A percentile compares a stretch with the other conserved stretches of the same genome.
Conservation (phyloP, 1,140 invertebrate species). For the Anastrepha ludens region DNA sequence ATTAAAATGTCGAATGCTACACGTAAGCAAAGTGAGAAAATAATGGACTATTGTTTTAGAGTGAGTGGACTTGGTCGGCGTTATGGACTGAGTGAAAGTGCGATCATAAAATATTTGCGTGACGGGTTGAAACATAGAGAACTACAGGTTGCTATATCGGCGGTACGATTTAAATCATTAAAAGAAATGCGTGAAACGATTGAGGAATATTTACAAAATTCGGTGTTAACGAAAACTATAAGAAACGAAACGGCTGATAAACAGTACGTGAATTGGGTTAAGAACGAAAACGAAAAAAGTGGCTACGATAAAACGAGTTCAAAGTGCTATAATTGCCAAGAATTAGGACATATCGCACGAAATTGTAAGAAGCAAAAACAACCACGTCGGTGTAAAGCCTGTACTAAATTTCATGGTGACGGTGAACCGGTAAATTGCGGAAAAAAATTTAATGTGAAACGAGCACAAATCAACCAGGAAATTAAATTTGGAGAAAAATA, state of each 20-base stretch:
- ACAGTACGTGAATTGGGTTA: not conserved
- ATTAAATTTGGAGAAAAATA: no score
- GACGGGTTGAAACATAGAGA: slow-evolving; percentile 53
- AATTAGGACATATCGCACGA: not conserved
- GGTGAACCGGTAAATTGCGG: no score
- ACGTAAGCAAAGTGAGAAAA: slow-evolving; percentile 11
- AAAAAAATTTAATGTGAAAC: no score
- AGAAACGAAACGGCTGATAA: not conserved
- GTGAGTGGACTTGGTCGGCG: slow-evolving; percentile 35
- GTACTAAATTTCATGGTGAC: no score
- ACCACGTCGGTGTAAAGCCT: not conserved
- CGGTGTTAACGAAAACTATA: not conserved
- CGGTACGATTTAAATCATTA: slow-evolving; percentile 35
- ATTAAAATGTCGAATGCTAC: not conserved
- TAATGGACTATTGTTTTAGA: slow-evolving; percentile 57
- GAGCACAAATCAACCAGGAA: no score
- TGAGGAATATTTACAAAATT: slow-evolving; percentile 32
- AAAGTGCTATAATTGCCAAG: not conserved
- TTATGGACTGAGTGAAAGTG: slow-evolving; percentile 49
- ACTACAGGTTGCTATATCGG: slow-evolving; percentile 37
- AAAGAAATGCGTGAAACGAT: slow-evolving; percentile 37
- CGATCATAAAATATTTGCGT: slow-evolving; percentile 54
- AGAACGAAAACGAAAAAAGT: not conserved
- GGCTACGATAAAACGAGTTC: not conserved
- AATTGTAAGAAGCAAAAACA: not conserved